phyloP scores from a whole-genome alignment of 2,113 vertebrate species.

The Ptychochromis oligacanthus region DNA sequence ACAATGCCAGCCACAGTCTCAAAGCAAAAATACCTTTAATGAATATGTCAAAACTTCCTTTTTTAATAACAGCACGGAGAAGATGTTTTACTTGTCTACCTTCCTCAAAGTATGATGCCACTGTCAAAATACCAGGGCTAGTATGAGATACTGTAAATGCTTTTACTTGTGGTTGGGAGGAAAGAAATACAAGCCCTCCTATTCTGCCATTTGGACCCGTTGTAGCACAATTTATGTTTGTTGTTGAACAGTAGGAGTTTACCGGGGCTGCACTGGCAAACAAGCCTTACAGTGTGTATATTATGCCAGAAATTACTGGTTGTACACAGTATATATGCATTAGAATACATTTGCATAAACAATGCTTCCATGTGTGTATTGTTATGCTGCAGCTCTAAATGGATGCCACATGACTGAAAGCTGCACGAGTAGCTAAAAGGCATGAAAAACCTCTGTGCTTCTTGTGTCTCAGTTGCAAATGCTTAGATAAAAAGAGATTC shows the following conservation, averaged over 20 bases:
- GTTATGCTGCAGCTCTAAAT: background rate
- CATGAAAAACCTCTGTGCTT: background rate
- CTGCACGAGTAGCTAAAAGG: background rate
- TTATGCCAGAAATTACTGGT: conserved; percentile 6
- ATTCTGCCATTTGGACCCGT: conserved; percentile 25
- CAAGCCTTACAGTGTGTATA: background rate
- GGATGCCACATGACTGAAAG: background rate
- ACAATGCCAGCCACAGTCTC: background rate
- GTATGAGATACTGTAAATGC: conserved; percentile 11
- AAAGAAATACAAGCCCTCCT: conserved; percentile 5
- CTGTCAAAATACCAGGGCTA: background rate
- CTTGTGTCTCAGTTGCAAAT: conserved; percentile 6
- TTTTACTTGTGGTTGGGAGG: background rate
- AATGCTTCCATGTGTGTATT: background rate
- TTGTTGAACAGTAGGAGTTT: conserved; percentile 29
- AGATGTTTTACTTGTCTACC: background rate
- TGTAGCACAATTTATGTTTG: conserved; percentile 15
- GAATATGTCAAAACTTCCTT: background rate
- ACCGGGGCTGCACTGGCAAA: conserved; percentile 4
- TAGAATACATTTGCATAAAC: conserved; percentile 27
- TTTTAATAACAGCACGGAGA: background rate
- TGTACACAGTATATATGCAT: background rate
- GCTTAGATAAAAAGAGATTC: background rate
- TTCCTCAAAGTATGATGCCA: background rate
- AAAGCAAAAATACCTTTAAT: background rate